Evolutionary conservation across 2,888 invertebrate genomes (phyloP).

Genomic region (Cantharis flavilabris): DNA sequence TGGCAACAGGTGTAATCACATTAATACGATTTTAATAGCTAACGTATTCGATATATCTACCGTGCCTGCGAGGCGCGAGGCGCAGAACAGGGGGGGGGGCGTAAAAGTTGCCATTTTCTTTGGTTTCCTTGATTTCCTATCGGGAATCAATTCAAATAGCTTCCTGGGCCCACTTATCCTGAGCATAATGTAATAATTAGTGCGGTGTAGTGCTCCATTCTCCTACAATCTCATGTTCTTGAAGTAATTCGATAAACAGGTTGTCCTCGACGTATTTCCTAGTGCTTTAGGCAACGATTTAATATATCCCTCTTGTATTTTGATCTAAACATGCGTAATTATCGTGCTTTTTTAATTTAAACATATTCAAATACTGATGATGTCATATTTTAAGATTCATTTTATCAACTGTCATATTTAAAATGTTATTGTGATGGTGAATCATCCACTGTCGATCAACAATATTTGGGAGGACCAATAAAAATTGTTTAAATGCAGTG

Average conservation of each 20-base stretch:
- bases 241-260: constrained; percentile 22
- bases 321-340: constrained; percentile 8
- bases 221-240: background rate
- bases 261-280: constrained; percentile 24
- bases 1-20: background rate
- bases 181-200: background rate
- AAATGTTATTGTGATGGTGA: background rate
- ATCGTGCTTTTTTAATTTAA: constrained; percentile 6
- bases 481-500: background rate
- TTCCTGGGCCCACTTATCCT: background rate
- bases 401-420: background rate
- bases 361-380: constrained; percentile 2
- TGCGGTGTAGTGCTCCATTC: background rate
- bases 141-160: background rate
- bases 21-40: background rate
- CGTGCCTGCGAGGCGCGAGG: no score
- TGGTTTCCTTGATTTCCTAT: background rate
- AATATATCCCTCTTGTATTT: constrained; percentile 14
- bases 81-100: background rate
- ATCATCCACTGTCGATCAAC: background rate
- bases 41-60: background rate
- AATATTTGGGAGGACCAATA: background rate
- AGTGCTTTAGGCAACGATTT: constrained; percentile 6
- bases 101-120: background rate
- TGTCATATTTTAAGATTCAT: background rate